Evolutionary conservation across 1,140 invertebrate genomes (phyloP).

Genomic region (Aphaenogaster floridana): DNA sequence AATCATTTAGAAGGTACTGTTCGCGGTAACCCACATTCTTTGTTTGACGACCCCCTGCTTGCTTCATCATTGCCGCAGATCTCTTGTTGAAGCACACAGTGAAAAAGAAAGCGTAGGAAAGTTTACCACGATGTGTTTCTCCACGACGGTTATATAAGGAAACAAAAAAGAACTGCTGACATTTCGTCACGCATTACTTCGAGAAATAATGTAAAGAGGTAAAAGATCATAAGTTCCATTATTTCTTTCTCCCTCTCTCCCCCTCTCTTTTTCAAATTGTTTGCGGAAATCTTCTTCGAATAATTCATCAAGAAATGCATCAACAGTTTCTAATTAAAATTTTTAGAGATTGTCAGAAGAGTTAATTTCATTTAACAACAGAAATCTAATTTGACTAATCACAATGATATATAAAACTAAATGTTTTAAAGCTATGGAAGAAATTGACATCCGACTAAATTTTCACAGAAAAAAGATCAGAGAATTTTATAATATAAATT

Average conservation of each 20-base stretch:
- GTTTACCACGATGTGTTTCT: not conserved
- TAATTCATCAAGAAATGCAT: not conserved
- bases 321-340: not conserved
- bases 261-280: not conserved
- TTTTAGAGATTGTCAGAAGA: not conserved
- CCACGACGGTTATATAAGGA: not conserved
- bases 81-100: not conserved
- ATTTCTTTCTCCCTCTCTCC: not conserved
- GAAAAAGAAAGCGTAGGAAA: not conserved
- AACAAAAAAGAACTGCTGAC: not conserved
- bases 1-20: constrained; percentile 38
- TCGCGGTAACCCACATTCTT: constrained; percentile 63
- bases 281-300: not conserved
- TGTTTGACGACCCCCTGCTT: constrained; percentile 39
- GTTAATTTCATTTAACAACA: not conserved
- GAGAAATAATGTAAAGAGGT: not conserved
- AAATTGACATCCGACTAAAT: not conserved
- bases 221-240: not conserved
- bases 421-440: not conserved
- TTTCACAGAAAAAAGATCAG: not conserved
- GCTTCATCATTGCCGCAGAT: constrained; percentile 45
- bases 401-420: not conserved
- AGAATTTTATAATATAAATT: not conserved
- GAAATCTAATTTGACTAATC: not conserved
- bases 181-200: not conserved